Evolutionary conservation across 1,140 invertebrate genomes (phyloP).

Genomic region (Drosophila aff.): DNA sequence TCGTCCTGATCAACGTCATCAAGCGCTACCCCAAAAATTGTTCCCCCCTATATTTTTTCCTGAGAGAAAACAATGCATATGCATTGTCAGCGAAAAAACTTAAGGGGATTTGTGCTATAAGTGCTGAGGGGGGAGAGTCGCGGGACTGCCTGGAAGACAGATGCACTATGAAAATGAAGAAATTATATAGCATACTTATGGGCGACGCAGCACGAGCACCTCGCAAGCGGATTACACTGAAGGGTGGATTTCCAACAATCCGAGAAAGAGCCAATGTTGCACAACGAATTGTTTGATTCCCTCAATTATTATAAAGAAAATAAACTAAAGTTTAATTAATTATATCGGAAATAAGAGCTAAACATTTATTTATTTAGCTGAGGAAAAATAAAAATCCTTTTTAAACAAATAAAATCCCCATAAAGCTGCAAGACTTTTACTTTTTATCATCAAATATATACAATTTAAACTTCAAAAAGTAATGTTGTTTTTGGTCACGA

Average conservation of each 20-base stretch:
- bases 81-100: conserved; percentile 77
- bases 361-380: neutral
- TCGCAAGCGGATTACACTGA: conserved; percentile 52
- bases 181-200: conserved; percentile 71
- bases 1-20: conserved; percentile 12
- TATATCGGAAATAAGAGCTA: neutral
- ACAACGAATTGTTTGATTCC: neutral
- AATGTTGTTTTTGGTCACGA: neutral
- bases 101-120: conserved; percentile 9
- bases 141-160: conserved; percentile 25
- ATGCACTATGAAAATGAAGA: conserved; percentile 74
- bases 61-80: conserved; percentile 33
- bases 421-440: neutral
- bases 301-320: neutral
- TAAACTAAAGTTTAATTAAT: neutral
- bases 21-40: conserved; percentile 3
- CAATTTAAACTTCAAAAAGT: neutral
- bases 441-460: neutral
- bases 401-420: neutral
- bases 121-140: conserved; percentile 2
- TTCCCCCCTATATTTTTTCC: neutral
- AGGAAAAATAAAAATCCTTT: too few relatives aligned
- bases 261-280: too few relatives aligned
- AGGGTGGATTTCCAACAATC: conserved; percentile 51
- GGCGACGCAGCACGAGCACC: conserved; percentile 65